Base-by-base conservation (phyloP, 2,113 vertebrate species). In the Monarcha castaneiventris region DNA sequence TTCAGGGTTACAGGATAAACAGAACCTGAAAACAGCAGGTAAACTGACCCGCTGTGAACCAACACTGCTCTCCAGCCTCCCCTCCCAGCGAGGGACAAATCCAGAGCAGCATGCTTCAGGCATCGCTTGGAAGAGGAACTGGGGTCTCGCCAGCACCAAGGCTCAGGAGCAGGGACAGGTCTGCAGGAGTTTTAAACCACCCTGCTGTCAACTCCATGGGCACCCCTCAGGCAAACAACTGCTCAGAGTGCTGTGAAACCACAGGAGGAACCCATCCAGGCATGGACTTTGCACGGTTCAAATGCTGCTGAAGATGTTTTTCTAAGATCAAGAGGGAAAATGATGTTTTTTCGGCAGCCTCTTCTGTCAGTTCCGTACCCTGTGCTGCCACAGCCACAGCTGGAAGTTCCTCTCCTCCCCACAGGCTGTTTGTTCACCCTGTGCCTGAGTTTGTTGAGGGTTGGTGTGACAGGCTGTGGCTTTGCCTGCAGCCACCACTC, bases 61-160 rank as follows among this genome's bases (percentile, higher is more conserved):
- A 86, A 4, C 10, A 12, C 22, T 54, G 44, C 0, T 39, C 49
- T 41, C 43, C 49, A 67, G 39, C 35, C 41, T 87, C 12, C n/a
- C n/a, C 13, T 72, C 71, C 27, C 62, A 64, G 17, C 1, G 3
- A 74, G 33, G 69, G 27, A 49, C 43, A 71, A 72, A 84, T 2
- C 37, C 39, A 43, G 35, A 16, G 22, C 64, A 11, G 2, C 3
- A 8, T 0, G 1, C 59, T 22, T 23, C 80, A 59, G 81, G 33
- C 17, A 51, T 0, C 1, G 0, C 37, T 19, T 46, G 43, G n/a
- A 58, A 33, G 25, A 16, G 30, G 27, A 73, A 37, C 3, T 39
- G 25, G 43, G 26, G 12, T 10, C 55, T 39, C 21, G 8, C 9
- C 51, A 49, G 22, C 9, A 6, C n/a, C 39, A 11, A 16, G 2